Evolutionary conservation across 2,113 vertebrate genomes (phyloP), one percentile per base, ranked within the genome.

Genomic region (Mustela nigripes): DNA sequence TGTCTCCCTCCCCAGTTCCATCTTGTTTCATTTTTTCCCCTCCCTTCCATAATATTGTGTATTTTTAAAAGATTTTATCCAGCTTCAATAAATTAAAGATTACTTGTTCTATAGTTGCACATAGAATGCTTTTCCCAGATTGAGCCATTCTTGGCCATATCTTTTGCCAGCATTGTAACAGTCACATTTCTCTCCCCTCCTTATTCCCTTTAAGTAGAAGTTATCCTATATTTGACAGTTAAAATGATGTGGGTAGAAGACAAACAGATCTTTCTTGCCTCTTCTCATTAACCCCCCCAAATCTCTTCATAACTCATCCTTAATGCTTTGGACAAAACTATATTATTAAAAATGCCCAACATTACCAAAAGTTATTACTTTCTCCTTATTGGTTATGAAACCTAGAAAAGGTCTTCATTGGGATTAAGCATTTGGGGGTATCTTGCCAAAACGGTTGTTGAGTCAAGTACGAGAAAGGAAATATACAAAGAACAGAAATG

Each of bases 291-390:
- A 96, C 50, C 76, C n/a, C 26, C 24, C 19, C 7, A 83, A 89
- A 81, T 8, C 19, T 90, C 24, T 94, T 87, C 94, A 74, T 82
- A 90, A 86, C 24, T 80, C 79, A 84, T 19, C 60, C 39, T 92
- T 95, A 88, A 74, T 69, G 4, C 45, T 86, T 94, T 67, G 76
- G 42, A 86, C 80, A 92, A 95, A 90, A 92, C n/a, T 42, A 48
- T 45, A 50, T 79, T 87, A 50, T 74, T 62, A 79, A 81, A 80
- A 83, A 80, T 78, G 10, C 48, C 33, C 24, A 67, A 11, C 3
- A 80, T 48, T 79, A 62, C 2, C 10, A 73, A 36, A 82, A 53
- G 28, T 22, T 90, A 63, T 33, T 86, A 45, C 60, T 58, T 89
- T 48, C 33, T 86, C 7, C 31, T 39, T 94, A 21, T 96, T 87